Conservation (phyloP, 37 sponge, comb jelly and placozoan genomes). For the Axinella damicornis region DNA sequence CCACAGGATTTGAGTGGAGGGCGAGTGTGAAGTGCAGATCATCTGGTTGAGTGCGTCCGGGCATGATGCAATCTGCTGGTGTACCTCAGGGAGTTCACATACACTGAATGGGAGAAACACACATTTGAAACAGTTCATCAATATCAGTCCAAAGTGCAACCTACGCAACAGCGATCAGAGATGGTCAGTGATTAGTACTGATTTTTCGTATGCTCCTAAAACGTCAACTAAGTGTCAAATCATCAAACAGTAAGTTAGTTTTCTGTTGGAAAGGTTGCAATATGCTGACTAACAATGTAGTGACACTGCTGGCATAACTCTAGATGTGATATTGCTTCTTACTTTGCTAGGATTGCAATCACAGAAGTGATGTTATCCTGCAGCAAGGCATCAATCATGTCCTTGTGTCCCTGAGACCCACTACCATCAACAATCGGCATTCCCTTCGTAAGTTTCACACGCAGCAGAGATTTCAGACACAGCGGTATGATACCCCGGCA, state of each 20-base stretch:
- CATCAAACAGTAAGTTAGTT: no score
- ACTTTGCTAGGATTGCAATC: constrained; percentile 2
- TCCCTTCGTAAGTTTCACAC: neutral
- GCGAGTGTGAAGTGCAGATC: constrained; percentile 20
- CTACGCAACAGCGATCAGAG: no score
- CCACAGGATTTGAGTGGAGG: neutral
- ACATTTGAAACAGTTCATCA: no score
- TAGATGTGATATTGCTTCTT: neutral
- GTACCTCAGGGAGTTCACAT: constrained; percentile 13
- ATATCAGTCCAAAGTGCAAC: no score
- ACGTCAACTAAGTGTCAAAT: no score
- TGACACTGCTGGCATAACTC: no score
- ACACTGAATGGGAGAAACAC: neutral
- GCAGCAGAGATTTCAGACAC: neutral
- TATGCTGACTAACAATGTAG: no score
- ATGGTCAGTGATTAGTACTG: no score
- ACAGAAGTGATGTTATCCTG: neutral
- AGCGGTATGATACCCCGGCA: neutral
- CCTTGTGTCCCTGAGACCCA: neutral
- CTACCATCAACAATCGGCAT: neutral
- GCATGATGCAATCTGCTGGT: constrained; percentile 22
- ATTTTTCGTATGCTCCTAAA: no score
- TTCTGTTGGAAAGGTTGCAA: no score
- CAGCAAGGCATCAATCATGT: neutral
- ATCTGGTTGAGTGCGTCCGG: constrained; percentile 13